phyloP scores from a whole-genome alignment of 2,888 invertebrate species.

The Cosmorhoe ocellata region DNA sequence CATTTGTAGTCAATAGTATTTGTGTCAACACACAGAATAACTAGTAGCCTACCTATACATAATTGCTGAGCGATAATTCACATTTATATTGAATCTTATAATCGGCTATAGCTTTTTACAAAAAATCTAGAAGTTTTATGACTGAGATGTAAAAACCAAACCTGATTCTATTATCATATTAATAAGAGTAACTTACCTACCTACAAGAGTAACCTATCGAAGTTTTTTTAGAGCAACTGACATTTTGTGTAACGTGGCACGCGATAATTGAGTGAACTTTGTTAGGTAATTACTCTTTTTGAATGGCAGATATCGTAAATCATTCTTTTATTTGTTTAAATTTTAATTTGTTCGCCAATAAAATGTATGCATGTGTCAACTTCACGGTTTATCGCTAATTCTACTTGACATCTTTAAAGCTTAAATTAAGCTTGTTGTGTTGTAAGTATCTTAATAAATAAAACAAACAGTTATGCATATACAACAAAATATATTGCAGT shows the following conservation, averaged over 20 bases:
- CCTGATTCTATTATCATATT: conserved; percentile 26
- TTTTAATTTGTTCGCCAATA: conserved; percentile 6
- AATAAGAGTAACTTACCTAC: conserved; percentile 16
- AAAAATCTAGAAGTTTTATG: conserved; percentile 23
- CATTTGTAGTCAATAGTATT: too few relatives aligned
- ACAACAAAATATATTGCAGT: conserved; percentile 35
- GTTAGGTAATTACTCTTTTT: conserved; percentile 25
- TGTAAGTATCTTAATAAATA: conserved; percentile 1
- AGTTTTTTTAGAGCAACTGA: conserved; percentile 25
- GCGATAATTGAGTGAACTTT: conserved; percentile 32
- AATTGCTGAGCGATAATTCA: conserved; percentile 2
- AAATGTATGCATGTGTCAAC: neutral
- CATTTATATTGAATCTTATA: too few relatives aligned
- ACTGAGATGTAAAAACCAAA: conserved; percentile 23
- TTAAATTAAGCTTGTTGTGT: neutral
- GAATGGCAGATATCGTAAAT: conserved; percentile 27
- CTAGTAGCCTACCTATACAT: too few relatives aligned
- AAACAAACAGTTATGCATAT: conserved; percentile 15
- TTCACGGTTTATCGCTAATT: neutral
- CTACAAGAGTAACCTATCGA: neutral
- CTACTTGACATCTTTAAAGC: neutral
- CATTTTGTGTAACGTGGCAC: conserved; percentile 26
- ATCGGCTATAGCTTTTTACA: too few relatives aligned
- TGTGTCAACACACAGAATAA: too few relatives aligned
- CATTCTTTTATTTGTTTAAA: conserved; percentile 27